Base-by-base conservation (phyloP, 2,113 vertebrate genomes). In the Scolopax mira region DNA sequence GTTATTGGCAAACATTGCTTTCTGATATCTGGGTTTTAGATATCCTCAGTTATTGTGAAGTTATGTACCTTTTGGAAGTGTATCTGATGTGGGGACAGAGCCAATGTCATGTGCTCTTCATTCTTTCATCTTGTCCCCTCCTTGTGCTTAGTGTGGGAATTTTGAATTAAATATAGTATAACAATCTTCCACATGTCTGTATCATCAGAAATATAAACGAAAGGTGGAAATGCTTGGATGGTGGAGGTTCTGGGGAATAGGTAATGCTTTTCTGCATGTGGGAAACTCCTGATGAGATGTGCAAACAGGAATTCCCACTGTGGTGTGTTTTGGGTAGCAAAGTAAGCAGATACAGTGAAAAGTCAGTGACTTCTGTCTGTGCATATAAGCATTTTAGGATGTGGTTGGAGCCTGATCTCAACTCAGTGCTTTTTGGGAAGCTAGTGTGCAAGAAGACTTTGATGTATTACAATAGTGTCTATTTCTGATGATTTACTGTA, bases 191-290 rank as follows among this genome's bases (percentile, higher is more conserved):
- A 27, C 6, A 1, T 0, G 0, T 37, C 85, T 49, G 7, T 22
- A 4, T 27, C 3, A 19, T 1, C 1, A 52, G 57, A 86, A 44
- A 49, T 25, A 18, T 0, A 54, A 61, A 46, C 24, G 30, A 11
- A 46, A 62, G 42, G 31, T 62, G 19, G 48, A 23, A 74, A 18
- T n/a, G 23, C 18, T 54, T 48, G 54, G 4, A 39, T 70, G 37
- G 1, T 61, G 62, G 18, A 1, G 9, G 28, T 44, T 10, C 42
- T 65, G 30, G 5, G 27, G 37, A 49, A 28, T 2, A 28, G 23
- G 4, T 1, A 6, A 73, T 10, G 24, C 8, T 31, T 52, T 55
- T 46, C 23, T 79, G n/a, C 15, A 3, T 0, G 0, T 23, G 31
- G n/a, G 10, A 58, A 83, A 16, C 31, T 57, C 24, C 13, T 28